Conservation (phyloP, 2,113 vertebrate species). For the Butastur rufipennis region DNA sequence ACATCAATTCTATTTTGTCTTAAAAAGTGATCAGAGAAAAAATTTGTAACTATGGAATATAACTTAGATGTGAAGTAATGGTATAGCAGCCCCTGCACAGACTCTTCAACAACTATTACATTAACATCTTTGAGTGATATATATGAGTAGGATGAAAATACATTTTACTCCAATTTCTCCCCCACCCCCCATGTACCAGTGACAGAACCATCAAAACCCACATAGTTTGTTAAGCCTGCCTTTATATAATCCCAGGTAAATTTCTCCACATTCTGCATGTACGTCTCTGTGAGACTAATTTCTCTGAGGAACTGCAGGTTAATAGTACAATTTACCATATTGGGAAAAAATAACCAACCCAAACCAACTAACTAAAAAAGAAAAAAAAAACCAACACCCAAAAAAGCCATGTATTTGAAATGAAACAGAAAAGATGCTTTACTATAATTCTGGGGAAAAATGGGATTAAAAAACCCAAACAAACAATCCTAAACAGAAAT, state of each 20-base stretch:
- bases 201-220: not conserved
- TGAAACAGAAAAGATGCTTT: not conserved
- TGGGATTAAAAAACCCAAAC: not conserved
- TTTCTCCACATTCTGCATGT: not conserved
- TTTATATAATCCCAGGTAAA: not conserved
- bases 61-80: not conserved
- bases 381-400: not conserved
- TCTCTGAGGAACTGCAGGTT: not conserved
- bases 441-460: not conserved
- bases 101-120: not conserved
- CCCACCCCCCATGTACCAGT: not conserved
- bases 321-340: not conserved
- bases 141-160: slow-evolving; percentile 1
- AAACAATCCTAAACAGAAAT: not conserved
- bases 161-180: not conserved
- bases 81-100: not conserved
- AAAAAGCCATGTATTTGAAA: not conserved
- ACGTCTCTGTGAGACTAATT: not conserved
- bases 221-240: not conserved
- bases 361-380: not conserved
- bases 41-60: not conserved
- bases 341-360: not conserved
- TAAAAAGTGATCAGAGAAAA: not conserved
- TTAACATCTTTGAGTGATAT: not conserved
- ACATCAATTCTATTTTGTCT: not conserved